Conservation (phyloP, 1,140 invertebrate genomes). For the Drosophila quadrilineata region DNA sequence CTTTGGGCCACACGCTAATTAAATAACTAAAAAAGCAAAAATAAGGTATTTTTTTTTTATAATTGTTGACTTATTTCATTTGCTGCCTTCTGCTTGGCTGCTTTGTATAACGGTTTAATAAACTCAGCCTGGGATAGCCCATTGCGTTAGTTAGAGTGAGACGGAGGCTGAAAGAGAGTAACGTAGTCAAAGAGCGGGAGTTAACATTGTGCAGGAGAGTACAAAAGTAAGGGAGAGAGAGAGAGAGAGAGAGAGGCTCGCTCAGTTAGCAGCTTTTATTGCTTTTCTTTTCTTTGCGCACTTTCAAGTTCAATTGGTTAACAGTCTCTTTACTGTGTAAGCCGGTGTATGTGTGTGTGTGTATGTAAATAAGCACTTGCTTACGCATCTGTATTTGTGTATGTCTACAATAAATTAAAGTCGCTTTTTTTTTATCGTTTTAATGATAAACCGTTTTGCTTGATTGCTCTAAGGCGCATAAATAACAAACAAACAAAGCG, state of each 20-base stretch:
- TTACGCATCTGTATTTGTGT: slow-evolving; percentile 11
- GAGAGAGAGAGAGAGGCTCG: background rate
- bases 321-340: slow-evolving; percentile 24
- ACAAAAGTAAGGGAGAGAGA: background rate
- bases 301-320: slow-evolving; percentile 67
- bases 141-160: too few species aligned
- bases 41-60: slow-evolving; percentile 54
- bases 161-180: too few species aligned
- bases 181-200: background rate
- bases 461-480: slow-evolving; percentile 73
- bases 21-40: slow-evolving; percentile 71
- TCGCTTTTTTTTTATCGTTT: slow-evolving; percentile 73
- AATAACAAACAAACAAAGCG: slow-evolving; percentile 72
- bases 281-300: slow-evolving; percentile 10
- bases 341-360: slow-evolving; percentile 11
- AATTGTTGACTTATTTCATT: slow-evolving; percentile 67
- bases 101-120: slow-evolving; percentile 53
- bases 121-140: too few species aligned
- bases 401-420: slow-evolving; percentile 67
- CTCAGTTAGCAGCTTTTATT: slow-evolving; percentile 13
- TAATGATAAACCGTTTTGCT: slow-evolving; percentile 76
- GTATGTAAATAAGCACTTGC: slow-evolving; percentile 14
- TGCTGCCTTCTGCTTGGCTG: slow-evolving; percentile 44
- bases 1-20: slow-evolving; percentile 54
- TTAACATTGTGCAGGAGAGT: too few species aligned